Percentiles rank a stretch among this genome's conserved stretches.
phyloP scores from a whole-genome alignment of 2,113 vertebrate species.

The Atherinomorus stipes region DNA sequence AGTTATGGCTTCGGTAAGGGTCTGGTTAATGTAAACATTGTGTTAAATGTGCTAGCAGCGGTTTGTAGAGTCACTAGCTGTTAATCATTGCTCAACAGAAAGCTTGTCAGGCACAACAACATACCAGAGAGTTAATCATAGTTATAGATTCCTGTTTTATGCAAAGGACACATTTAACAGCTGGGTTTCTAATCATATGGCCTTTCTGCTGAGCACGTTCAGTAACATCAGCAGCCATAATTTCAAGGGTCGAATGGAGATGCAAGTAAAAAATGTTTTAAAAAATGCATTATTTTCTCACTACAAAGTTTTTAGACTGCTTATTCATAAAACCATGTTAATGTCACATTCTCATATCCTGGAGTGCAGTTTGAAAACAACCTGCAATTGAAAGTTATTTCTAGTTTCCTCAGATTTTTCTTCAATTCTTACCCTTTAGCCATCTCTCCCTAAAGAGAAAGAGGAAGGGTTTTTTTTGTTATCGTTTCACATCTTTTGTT shows the following conservation, averaged over 20 bases:
- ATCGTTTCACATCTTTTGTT: conserved; percentile 5
- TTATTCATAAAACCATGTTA: conserved; percentile 20
- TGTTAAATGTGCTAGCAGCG: conserved; percentile 73
- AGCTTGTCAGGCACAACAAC: conserved; percentile 73
- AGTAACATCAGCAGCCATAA: conserved; percentile 25
- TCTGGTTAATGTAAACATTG: conserved; percentile 72
- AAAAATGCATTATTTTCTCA: conserved; percentile 8
- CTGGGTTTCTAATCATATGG: conserved; percentile 67
- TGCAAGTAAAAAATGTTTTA: conserved; percentile 24
- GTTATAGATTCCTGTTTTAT: conserved; percentile 67
- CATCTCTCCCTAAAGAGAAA: conserved; percentile 14
- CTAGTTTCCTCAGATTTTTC: not conserved
- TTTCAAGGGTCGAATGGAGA: conserved; percentile 34
- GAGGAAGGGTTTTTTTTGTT: conserved; percentile 22
- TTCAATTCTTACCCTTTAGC: conserved; percentile 7
- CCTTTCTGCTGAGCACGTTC: conserved; percentile 53
- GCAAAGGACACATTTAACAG: conserved; percentile 70
- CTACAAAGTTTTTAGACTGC: not conserved
- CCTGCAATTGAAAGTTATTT: not conserved
- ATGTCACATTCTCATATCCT: not conserved
- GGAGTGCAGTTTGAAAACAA: not conserved
- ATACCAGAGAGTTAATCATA: conserved; percentile 70
- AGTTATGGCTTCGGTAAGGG: conserved; percentile 62
- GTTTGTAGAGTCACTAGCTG: conserved; percentile 78
- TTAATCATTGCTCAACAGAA: conserved; percentile 84